Conservation (phyloP, 2,113 vertebrate species). For the Hippopotamus amphibius region DNA sequence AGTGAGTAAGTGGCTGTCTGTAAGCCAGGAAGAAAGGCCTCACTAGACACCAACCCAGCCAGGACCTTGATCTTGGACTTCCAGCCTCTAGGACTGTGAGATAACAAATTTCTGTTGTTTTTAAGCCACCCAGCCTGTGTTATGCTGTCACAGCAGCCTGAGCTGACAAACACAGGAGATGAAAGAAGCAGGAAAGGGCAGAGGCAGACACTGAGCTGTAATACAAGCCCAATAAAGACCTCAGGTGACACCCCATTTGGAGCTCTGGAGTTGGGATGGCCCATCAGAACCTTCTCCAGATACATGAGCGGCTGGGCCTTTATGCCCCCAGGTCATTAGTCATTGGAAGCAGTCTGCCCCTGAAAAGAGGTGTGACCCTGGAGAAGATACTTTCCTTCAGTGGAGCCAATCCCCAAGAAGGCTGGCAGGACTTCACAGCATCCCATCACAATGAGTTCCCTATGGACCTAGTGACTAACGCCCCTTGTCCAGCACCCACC, state of each 20-base stretch:
- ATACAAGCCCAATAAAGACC: background rate
- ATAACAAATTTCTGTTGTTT: background rate
- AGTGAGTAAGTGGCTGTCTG: background rate
- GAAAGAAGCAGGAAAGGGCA: background rate
- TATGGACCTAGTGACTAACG: accelerated
- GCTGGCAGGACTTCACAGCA: background rate
- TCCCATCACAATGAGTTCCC: background rate
- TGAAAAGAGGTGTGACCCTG: background rate
- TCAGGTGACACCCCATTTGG: background rate
- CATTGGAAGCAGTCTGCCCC: background rate
- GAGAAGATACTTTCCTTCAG: background rate
- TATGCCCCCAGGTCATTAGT: background rate
- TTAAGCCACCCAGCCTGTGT: background rate
- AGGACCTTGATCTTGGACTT: background rate
- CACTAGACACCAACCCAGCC: background rate
- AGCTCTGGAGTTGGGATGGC: background rate
- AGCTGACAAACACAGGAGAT: background rate
- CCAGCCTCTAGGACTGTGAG: background rate
- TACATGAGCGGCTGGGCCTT: background rate
- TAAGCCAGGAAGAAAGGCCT: background rate
- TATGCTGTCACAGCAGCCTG: background rate
- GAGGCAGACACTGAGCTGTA: background rate
- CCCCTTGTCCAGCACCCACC: background rate
- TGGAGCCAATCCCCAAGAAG: background rate
- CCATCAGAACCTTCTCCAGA: background rate